Conservation (phyloP, 2,888 invertebrate genomes). For the Tetranychus piercei region DNA sequence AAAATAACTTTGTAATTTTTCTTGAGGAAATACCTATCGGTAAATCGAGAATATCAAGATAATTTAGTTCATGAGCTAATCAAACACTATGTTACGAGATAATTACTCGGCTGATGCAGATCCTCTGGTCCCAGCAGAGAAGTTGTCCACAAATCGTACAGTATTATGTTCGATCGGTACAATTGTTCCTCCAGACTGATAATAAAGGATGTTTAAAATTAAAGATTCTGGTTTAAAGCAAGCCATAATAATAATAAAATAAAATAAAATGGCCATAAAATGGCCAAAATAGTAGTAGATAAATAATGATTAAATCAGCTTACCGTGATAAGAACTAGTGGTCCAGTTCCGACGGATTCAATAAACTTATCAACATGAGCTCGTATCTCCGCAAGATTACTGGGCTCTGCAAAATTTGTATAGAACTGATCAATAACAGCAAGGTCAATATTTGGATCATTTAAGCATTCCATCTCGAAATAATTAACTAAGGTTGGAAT, state of each 20-base stretch:
- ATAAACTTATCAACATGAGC: slow-evolving; percentile 12
- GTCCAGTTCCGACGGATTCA: slow-evolving; percentile 12
- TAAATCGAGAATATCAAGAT: neutral
- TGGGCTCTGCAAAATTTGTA: slow-evolving; percentile 14
- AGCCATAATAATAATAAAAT: neutral
- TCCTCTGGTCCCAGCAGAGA: slow-evolving; percentile 88
- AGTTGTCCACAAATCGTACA: slow-evolving; percentile 94
- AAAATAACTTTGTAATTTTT: slow-evolving; percentile 75
- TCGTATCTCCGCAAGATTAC: slow-evolving; percentile 18
- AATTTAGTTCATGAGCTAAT: neutral
- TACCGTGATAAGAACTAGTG: slow-evolving; percentile 21
- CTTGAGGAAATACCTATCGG: slow-evolving; percentile 50
- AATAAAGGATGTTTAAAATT: neutral
- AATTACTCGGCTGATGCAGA: slow-evolving; percentile 68
- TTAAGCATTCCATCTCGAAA: no score
- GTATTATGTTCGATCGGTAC: slow-evolving; percentile 91
- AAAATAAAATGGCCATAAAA: neutral
- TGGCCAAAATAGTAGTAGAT: neutral
- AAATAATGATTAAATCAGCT: neutral
- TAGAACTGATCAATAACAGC: slow-evolving; percentile 19
- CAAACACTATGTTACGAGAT: neutral
- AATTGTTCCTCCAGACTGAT: slow-evolving; percentile 86
- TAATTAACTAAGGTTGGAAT: no score
- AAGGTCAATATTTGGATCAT: neutral
- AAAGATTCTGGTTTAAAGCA: neutral